A percentile compares a stretch with the other conserved stretches of the same genome.
Evolutionary conservation across 2,113 vertebrate genomes (phyloP).

Genomic region (Strigops habroptila): DNA sequence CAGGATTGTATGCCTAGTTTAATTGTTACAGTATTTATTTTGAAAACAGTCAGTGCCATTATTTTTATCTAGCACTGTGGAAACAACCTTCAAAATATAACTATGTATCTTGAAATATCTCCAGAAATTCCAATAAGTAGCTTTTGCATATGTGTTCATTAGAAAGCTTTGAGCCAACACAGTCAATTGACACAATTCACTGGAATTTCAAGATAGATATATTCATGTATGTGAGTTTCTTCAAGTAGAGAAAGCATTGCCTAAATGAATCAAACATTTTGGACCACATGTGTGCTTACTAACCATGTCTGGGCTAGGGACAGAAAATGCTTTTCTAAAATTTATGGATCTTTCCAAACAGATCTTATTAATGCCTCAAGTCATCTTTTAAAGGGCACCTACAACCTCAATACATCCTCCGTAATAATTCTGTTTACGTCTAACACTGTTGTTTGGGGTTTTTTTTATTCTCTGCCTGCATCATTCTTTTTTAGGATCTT

Average conservation of each 20-base stretch:
- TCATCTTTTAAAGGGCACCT: background rate
- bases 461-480: background rate
- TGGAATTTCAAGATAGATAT: background rate
- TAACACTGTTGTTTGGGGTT: background rate
- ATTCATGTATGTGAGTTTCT: background rate
- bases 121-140: background rate
- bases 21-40: slow-evolving; percentile 24
- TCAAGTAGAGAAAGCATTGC: background rate
- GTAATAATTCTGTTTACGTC: background rate
- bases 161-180: background rate
- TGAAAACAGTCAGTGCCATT: background rate
- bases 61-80: slow-evolving; percentile 19
- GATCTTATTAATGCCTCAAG: background rate
- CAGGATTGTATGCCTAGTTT: background rate
- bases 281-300: background rate
- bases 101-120: background rate
- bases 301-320: background rate
- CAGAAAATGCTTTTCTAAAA: background rate
- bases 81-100: slow-evolving; percentile 18
- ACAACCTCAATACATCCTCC: background rate
- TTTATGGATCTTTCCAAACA: background rate
- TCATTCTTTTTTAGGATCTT: background rate
- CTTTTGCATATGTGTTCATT: background rate
- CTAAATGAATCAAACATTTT: background rate
- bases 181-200: background rate